These are phyloP conservation scores for Nylanderia fulva DNA, from an alignment of 1,140 invertebrate species.

Conservation along the genomic window DNA sequence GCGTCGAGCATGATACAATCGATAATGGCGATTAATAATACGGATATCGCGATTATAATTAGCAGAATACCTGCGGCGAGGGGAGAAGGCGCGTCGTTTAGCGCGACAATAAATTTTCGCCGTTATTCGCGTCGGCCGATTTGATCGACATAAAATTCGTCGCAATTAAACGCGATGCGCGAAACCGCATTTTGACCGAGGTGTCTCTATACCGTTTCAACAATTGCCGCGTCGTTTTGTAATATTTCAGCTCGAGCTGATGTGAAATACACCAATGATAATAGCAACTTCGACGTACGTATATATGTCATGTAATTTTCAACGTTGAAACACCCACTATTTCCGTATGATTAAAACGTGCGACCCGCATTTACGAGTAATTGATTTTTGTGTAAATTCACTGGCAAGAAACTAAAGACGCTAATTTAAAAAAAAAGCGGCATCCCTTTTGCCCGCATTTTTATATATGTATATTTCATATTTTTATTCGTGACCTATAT, in stretches of 20 bases:
- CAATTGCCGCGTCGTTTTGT: slow-evolving; percentile 53
- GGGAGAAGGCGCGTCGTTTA: slow-evolving; percentile 24
- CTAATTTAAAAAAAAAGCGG: background rate
- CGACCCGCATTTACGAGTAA: slow-evolving; percentile 19
- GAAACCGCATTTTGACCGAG: slow-evolving; percentile 59
- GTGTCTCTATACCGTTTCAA: slow-evolving; percentile 52
- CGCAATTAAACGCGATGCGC: slow-evolving; percentile 52
- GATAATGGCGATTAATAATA: slow-evolving; percentile 58
- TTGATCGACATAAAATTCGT: slow-evolving; percentile 62
- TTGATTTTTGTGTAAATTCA: slow-evolving; percentile 21
- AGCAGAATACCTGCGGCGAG: slow-evolving; percentile 25
- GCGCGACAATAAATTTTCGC: slow-evolving; percentile 58
- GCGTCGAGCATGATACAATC: slow-evolving; percentile 44
- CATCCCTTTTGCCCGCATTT: background rate
- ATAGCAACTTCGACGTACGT: slow-evolving; percentile 14
- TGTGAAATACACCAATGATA: slow-evolving; percentile 10
- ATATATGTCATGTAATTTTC: slow-evolving; percentile 13
- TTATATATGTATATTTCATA: too few relatives aligned
- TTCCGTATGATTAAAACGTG: slow-evolving; percentile 25
- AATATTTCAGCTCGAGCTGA: slow-evolving; percentile 44
- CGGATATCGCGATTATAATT: slow-evolving; percentile 59
- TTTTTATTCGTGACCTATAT: too few relatives aligned
- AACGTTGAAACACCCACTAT: background rate
- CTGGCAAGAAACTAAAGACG: background rate
- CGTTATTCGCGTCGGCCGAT: slow-evolving; percentile 50